These are phyloP conservation scores for Euphydryas editha DNA, from an alignment of 2,888 invertebrate species.

Conservation along the genomic window DNA sequence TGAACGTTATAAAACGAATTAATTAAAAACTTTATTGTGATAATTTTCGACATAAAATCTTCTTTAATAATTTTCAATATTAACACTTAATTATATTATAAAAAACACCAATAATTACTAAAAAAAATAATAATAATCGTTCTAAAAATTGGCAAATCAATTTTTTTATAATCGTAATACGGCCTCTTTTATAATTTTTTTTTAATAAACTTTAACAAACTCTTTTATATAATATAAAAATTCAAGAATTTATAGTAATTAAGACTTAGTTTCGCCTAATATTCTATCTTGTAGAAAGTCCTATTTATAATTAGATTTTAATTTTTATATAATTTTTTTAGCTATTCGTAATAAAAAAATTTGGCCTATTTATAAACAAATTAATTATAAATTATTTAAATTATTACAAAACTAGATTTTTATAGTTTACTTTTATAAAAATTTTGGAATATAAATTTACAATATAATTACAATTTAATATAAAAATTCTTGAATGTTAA, in stretches of 20 bases:
- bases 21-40: too few relatives aligned
- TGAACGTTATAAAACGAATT: too few relatives aligned
- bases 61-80: too few relatives aligned
- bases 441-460: background rate
- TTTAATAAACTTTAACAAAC: background rate
- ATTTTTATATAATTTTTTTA: background rate
- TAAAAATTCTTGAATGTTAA: too few relatives aligned
- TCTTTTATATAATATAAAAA: background rate
- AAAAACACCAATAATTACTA: too few relatives aligned
- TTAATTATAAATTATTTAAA: background rate
- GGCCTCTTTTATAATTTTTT: too few relatives aligned
- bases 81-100: too few relatives aligned
- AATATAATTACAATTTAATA: too few relatives aligned
- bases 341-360: background rate
- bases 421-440: background rate
- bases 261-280: slow-evolving; percentile 8
- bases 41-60: too few relatives aligned
- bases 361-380: background rate
- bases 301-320: background rate
- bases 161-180: too few relatives aligned
- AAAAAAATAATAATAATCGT: too few relatives aligned
- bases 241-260: slow-evolving; percentile 5
- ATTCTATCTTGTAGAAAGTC: background rate
- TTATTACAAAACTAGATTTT: background rate
- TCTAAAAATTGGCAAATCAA: too few relatives aligned